phyloP scores from a whole-genome alignment of 2,113 vertebrate genomes.

The Myocastor coypus region DNA sequence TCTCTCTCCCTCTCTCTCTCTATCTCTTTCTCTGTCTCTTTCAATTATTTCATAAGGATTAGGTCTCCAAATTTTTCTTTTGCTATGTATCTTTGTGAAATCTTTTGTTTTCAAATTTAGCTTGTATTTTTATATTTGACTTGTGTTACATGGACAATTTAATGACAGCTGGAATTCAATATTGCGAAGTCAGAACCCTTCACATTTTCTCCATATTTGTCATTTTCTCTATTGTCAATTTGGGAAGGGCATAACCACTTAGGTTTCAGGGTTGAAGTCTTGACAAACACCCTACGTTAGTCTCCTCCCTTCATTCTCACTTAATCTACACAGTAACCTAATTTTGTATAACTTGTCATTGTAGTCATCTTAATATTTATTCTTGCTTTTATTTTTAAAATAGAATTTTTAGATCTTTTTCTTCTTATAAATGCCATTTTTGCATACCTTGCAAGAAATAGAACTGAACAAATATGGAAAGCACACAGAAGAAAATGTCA shows the following conservation, averaged over 20 bases:
- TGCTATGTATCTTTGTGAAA: not conserved
- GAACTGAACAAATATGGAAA: constrained; percentile 5
- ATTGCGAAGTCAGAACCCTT: not conserved
- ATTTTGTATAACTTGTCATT: not conserved
- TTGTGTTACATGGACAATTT: not conserved
- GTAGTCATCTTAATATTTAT: not conserved
- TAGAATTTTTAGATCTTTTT: not conserved
- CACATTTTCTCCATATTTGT: not conserved
- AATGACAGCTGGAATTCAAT: not conserved
- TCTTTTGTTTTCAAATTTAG: not conserved
- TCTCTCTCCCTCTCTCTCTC: not conserved
- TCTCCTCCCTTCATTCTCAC: not conserved
- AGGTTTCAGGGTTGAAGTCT: not conserved
- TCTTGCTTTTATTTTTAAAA: constrained; percentile 31
- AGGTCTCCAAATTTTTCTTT: not conserved
- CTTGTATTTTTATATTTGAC: not conserved
- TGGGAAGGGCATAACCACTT: not conserved
- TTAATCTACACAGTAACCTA: not conserved
- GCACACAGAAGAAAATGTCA: constrained; percentile 1
- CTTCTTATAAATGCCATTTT: not conserved
- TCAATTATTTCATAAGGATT: not conserved
- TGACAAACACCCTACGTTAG: not conserved
- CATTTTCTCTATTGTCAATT: not conserved
- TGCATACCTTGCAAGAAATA: not conserved
- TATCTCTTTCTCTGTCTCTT: not conserved